Evolutionary conservation across 2,797 vertebrate species (phyloP).

Genomic region (Falco naumanni): DNA sequence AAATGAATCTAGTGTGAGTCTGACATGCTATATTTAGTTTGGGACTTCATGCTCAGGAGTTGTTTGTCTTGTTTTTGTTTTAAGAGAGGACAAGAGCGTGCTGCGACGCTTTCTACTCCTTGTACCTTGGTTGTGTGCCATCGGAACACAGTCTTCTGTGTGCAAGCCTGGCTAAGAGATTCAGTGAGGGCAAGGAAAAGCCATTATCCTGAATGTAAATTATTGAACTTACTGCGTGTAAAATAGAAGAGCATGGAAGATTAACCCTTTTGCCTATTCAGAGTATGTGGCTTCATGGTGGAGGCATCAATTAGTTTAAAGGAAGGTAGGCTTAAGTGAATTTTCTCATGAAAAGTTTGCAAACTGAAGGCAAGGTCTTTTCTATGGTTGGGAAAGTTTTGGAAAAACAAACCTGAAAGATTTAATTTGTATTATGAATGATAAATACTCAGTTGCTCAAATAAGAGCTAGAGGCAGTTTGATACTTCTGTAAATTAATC

Average conservation of each 20-base stretch:
- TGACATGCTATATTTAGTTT: neutral
- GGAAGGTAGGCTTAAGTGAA: neutral
- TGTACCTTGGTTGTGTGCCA: neutral
- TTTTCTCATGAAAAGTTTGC: neutral
- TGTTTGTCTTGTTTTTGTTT: conserved; percentile 1
- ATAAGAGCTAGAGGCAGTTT: neutral
- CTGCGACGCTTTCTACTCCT: neutral
- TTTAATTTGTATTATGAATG: neutral
- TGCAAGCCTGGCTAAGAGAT: neutral
- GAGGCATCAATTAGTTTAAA: neutral
- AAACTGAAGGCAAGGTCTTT: neutral
- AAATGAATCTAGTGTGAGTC: neutral
- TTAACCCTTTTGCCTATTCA: neutral
- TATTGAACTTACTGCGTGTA: neutral
- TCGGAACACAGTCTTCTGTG: neutral
- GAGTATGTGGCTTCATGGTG: neutral
- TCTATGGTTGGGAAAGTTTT: neutral
- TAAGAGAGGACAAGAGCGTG: neutral
- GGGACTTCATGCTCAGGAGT: neutral
- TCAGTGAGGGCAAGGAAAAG: neutral
- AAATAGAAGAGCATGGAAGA: neutral
- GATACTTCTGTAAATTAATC: neutral
- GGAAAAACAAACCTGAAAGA: neutral
- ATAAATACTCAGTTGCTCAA: neutral
- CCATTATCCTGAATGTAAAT: neutral